Percentiles rank a stretch among this genome's conserved stretches.
Evolutionary conservation across 2,888 invertebrate species (phyloP).

Genomic region (Beris chalybata): DNA sequence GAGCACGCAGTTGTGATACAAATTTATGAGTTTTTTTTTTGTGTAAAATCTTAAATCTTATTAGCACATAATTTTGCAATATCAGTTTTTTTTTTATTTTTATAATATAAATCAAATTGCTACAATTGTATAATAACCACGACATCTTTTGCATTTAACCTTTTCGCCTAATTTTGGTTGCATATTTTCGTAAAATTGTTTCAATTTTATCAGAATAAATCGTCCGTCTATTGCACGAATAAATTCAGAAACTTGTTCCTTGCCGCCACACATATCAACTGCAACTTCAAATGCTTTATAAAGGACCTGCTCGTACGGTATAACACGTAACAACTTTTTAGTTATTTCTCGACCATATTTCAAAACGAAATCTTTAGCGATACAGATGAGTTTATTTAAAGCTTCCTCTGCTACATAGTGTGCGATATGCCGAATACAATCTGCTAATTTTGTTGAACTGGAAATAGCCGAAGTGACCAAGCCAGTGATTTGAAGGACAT

Average conservation of each 20-base stretch:
- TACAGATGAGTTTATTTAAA: neutral
- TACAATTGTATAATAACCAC: constrained; percentile 7
- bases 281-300: constrained; percentile 11
- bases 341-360: neutral
- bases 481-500: neutral
- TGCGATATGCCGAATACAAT: constrained; percentile 3
- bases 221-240: constrained; percentile 3
- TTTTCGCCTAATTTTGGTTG: constrained; percentile 2
- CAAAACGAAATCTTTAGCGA: neutral
- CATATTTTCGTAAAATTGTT: neutral
- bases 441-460: constrained; percentile 13
- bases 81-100: too few relatives aligned
- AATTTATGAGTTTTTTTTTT: too few relatives aligned
- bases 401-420: neutral
- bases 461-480: neutral
- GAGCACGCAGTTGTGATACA: too few relatives aligned
- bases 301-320: constrained; percentile 17
- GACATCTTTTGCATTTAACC: constrained; percentile 15
- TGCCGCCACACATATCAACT: neutral
- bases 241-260: neutral
- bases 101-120: too few relatives aligned
- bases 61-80: too few relatives aligned
- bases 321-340: neutral
- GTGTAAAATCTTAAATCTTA: too few relatives aligned
- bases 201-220: neutral